Evolutionary conservation across 92 coral and sea anemone species (phyloP), one percentile per base, ranked within the genome.

Genomic region (Desmophyllum pertusum): DNA sequence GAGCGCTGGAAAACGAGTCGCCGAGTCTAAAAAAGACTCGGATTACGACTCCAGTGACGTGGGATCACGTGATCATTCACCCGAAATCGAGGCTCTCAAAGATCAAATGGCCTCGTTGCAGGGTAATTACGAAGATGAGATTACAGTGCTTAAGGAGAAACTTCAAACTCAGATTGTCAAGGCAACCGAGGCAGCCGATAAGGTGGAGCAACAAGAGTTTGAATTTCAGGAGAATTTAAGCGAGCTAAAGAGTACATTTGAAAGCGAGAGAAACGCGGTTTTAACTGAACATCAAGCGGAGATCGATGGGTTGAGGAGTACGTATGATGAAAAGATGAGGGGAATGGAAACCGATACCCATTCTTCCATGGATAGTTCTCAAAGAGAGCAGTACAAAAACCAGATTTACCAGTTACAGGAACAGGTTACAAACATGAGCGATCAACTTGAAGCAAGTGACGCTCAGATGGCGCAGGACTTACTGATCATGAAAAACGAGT

Each of bases 201-300:
- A 89, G 67, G 63, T 88, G 62, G 95, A 94, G 42, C 91, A 94
- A 55, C 91, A 94, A 31, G 98, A 94, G 65, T 94, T 91, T 48
- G 91, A 94, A 57, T 84, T 91, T 70, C 89, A 83, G 39, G 98
- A 94, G 63, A 79, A 82, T 29, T 61, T 94, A 76, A 94, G 87
- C 55, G 91, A 90, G 65, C 80, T 76, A 62, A 94, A 91, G 52
- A 89, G 70, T 61, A 67, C 79, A 38, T 78, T 83, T 46, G 90
- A 91, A 46, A 40, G 75, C 41, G 92, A 91, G 55, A 88, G 76
- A 43, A 92, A 72, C 18, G 46, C 63, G 17, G 61, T 91, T 19
- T 64, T 69, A 31, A 76, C 39, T 7, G 92, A 80, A 73, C 90
- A 81, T 80, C 85, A 85, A 30, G 52, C 84, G 59, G 91, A 94